These are phyloP conservation scores for Ataeniobius toweri DNA, from an alignment of 2,797 vertebrate genomes.

Conservation along the genomic window DNA sequence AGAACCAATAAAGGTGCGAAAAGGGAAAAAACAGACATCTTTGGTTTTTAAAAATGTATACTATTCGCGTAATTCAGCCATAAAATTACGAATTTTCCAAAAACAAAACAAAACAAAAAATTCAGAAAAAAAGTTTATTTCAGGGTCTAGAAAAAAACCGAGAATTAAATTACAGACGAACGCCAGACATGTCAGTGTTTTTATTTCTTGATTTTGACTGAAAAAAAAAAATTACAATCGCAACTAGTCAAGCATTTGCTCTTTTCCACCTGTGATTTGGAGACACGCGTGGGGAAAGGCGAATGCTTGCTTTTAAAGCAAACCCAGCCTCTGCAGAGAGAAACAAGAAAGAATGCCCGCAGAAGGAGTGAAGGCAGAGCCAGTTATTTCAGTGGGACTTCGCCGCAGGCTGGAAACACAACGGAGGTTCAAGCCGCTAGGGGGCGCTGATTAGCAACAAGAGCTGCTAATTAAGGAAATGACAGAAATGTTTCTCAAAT, in stretches of 20 bases:
- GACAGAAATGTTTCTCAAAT: not conserved
- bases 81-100: not conserved
- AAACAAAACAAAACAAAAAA: not conserved
- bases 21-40: no score
- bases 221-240: not conserved
- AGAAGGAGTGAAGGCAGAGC: not conserved
- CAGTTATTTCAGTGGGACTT: conserved; percentile 5
- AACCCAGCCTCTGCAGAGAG: not conserved
- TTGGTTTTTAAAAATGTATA: not conserved
- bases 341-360: not conserved
- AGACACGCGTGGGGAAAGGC: not conserved
- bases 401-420: conserved; percentile 15
- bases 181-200: not conserved
- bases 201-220: not conserved
- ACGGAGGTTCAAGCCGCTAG: conserved; percentile 54
- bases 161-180: not conserved
- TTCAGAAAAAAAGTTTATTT: not conserved
- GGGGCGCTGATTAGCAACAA: conserved; percentile 64
- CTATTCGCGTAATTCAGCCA: not conserved
- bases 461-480: not conserved
- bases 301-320: not conserved
- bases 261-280: not conserved
- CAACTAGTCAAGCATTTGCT: not conserved
- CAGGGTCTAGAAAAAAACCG: not conserved
- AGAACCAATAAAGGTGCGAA: not conserved